Conservation (phyloP, 2,888 invertebrate genomes). For the Alloplasta piceator region DNA sequence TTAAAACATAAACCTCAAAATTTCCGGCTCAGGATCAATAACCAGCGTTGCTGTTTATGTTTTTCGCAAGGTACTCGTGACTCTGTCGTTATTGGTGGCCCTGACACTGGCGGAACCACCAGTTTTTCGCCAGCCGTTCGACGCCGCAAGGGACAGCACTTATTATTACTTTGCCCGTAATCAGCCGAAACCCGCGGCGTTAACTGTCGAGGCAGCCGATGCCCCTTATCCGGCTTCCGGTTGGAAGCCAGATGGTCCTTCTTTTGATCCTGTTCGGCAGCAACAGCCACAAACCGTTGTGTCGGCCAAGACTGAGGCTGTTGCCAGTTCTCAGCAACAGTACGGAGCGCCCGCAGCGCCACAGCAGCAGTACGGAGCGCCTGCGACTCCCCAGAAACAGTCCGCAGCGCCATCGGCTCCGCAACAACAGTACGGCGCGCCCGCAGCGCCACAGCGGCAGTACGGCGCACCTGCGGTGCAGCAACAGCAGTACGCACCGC, state of each 20-base stretch:
- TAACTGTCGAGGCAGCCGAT: slow-evolving; percentile 57
- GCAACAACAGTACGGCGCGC: slow-evolving; percentile 70
- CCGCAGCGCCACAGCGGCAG: slow-evolving; percentile 62
- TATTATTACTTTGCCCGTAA: slow-evolving; percentile 79
- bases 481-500: slow-evolving; percentile 66
- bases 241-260: slow-evolving; percentile 83
- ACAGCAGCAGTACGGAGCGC: slow-evolving; percentile 70
- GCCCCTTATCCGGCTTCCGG: slow-evolving; percentile 83
- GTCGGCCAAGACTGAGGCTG: slow-evolving; percentile 55
- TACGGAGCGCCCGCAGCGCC: slow-evolving; percentile 64
- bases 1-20: too few relatives aligned
- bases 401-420: slow-evolving; percentile 72
- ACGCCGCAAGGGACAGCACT: slow-evolving; percentile 69
- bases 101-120: slow-evolving; percentile 84
- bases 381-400: slow-evolving; percentile 71
- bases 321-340: slow-evolving; percentile 45
- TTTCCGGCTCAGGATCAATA: neutral
- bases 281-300: slow-evolving; percentile 62
- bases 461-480: slow-evolving; percentile 51
- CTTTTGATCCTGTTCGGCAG: slow-evolving; percentile 82
- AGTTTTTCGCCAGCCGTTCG: slow-evolving; percentile 75
- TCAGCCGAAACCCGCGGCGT: slow-evolving; percentile 71
- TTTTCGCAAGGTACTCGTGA: slow-evolving; percentile 78
- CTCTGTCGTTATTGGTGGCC: slow-evolving; percentile 80
- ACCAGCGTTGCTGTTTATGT: slow-evolving; percentile 2